Evolutionary conservation across 2,888 invertebrate genomes (phyloP), one percentile per base, ranked within the genome.

Genomic region (Osmoderma eremita): DNA sequence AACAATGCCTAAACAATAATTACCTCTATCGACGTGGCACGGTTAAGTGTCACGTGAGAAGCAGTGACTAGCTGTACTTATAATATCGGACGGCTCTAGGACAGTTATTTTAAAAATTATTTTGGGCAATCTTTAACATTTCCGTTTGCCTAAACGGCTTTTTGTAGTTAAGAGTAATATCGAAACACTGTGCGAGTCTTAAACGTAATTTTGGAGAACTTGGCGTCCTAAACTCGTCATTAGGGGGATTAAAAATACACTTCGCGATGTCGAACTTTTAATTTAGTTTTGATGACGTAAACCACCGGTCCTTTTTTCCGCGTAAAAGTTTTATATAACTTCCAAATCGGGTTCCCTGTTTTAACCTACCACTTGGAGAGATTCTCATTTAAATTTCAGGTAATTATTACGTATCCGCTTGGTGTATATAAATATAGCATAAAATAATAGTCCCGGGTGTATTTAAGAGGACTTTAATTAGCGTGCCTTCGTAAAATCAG

Each of bases 261-360:
- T 53, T 38, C 18, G 15, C 53, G 10, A 53, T 53, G 53, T 53
- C 36, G 38, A 51, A 51, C 38, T 53, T 53, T 53, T 53, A 53
- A 53, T 53, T 53, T 39, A 53, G 53, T 53, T 53, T 24, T 53
- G 53, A 53, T 53, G 53, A 53, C 53, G 39, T 53, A 38, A 53
- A 53, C 39, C 18, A 18, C 53, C 15, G 18, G 10, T 38, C 15
- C 15, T 39, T 18, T 18, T 53, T 53, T 38, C 15, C 38, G 53
- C 8, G 38, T 10, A 13, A 12, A 53, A 53, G 53, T 53, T 53
- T 53, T 53, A 53, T 53, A 38, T n/a, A 53, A 53, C 38, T 53
- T 53, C 38, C 38, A 53, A 53, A 53, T 53, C 53, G 10, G 15
- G 38, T 53, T 53, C 12, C 18, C 17, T 17, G 38, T 17, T 53